Base-by-base conservation (phyloP, 1,140 invertebrate species). In the Camponotus pennsylvanicus region DNA sequence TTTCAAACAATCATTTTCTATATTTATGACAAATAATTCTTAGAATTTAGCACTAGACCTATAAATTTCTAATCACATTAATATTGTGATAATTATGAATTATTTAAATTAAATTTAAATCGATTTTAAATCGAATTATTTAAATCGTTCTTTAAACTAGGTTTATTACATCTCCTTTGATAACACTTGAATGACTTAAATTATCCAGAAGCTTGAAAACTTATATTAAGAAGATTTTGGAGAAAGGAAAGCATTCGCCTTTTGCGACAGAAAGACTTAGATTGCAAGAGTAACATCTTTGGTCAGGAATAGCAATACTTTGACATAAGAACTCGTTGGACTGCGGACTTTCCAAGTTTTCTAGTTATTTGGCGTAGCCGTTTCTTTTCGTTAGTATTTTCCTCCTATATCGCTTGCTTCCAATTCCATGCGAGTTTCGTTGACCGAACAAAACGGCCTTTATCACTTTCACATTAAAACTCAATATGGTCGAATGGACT, bases 261-360 rank as follows among this genome's bases (percentile, higher is more conserved):
- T 3, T 82, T 70, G 27, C 21, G 7, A 83, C 9, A 55, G 21
- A 59, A 59, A 21, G 32, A 70, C 45, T 42, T 55, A 0, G 8
- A 6, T 57, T 45, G 37, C 27, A 21, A 7, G 18, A 45, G 67
- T 21, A 70, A 71, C 13, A 73, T 49, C 32, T 75, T 21, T 59
- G 69, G 55, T 73, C 42, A 83, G 57, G 13, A 71, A 15, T 52
- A 59, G 49, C 42, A 73, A 83, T 75, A 37, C 40, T 73, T 37
- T 18, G 55, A 27, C 40, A 61, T 9, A 61, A 83, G 55, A 75
- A 75, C 2, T 8, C 57, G 13, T 42, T 69, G 49, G n/a, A 57
- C 52, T 49, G 49, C 40, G 0, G 5, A 73, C 79, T 75, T 83
- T 83, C 42, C n/a, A 73, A 82, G 79, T 82, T 82, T 82, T 18